Evolutionary conservation across 2,113 vertebrate genomes (phyloP), one percentile per base, ranked within the genome.

Genomic region (Neolamprologus sp.): DNA sequence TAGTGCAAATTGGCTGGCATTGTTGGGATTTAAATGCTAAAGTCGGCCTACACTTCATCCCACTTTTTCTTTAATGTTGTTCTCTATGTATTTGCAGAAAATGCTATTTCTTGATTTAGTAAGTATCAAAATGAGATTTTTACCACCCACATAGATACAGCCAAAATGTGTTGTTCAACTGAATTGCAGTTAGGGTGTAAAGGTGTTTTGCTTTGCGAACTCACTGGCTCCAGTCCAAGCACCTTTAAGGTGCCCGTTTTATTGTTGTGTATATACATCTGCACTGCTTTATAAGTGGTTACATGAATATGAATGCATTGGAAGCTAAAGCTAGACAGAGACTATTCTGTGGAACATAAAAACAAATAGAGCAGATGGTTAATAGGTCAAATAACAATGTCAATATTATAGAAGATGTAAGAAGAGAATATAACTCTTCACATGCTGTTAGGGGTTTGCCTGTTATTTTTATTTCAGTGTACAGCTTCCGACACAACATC

Each of bases 71-170:
- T 90, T 85, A 68, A 89, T 79, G 58, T 80, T 82, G 19, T 23
- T 8, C 35, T 90, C 28, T 80, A 2, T 73, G 28, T 75, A 73
- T 84, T 82, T 84, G 45, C 81, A 75, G 68, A 2, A 14, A 78
- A 68, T 42, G 33, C 54, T 26, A 5, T 49, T 11, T 84, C 84
- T 88, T 87, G 80, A 88, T 91, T 91, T 86, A 83, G 82, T 63
- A 88, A 45, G 12, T 42, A 83, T 81, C 40, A 75, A 30, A 85
- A 57, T 86, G 40, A 60, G 49, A 60, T 73, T 85, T 85, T 53
- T 33, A 57, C 71, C 21, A 33, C 87, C 87, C 86, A 90, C 83
- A 23, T 35, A 2, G 7, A 83, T 60, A 19, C 17, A 84, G 35
- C 16, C 9, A 3, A 54, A 60, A 63, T 42, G 13, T 80, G 42